Evolutionary conservation across 2,888 invertebrate species (phyloP).

Genomic region (Lissocephala sabroskyi): DNA sequence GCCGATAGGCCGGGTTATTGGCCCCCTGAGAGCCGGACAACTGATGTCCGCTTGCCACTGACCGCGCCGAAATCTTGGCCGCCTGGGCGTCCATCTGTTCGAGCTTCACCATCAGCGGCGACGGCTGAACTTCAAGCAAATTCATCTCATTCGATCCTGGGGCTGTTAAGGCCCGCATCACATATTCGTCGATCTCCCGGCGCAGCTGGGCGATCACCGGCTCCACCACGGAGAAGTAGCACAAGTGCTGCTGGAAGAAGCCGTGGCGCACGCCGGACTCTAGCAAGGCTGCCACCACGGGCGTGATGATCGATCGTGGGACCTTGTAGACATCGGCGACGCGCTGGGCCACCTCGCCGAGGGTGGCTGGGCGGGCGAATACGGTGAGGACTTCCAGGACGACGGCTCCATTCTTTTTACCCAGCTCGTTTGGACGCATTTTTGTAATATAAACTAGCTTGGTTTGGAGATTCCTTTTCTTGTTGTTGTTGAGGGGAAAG

Average conservation of each 20-base stretch:
- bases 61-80: too few relatives aligned
- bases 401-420: conserved; percentile 47
- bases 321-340: conserved; percentile 39
- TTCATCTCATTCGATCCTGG: not conserved
- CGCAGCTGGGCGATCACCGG: conserved; percentile 39
- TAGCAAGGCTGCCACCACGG: conserved; percentile 43
- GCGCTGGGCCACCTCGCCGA: conserved; percentile 34
- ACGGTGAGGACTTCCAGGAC: conserved; percentile 47
- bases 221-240: conserved; percentile 32
- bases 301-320: conserved; percentile 30
- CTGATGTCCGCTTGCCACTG: too few relatives aligned
- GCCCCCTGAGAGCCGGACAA: too few relatives aligned
- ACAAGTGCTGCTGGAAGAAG: conserved; percentile 29
- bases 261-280: conserved; percentile 33
- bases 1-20: too few relatives aligned
- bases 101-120: conserved; percentile 41
- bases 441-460: not conserved
- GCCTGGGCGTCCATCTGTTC: conserved; percentile 33
- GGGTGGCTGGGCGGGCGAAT: conserved; percentile 42
- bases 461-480: too few relatives aligned
- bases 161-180: conserved; percentile 18
- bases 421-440: conserved; percentile 44
- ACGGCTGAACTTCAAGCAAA: conserved; percentile 21
- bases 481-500: too few relatives aligned
- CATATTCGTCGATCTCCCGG: conserved; percentile 44